phyloP scores from a whole-genome alignment of 2,797 vertebrate genomes.

The Sebastes taczanowskii region DNA sequence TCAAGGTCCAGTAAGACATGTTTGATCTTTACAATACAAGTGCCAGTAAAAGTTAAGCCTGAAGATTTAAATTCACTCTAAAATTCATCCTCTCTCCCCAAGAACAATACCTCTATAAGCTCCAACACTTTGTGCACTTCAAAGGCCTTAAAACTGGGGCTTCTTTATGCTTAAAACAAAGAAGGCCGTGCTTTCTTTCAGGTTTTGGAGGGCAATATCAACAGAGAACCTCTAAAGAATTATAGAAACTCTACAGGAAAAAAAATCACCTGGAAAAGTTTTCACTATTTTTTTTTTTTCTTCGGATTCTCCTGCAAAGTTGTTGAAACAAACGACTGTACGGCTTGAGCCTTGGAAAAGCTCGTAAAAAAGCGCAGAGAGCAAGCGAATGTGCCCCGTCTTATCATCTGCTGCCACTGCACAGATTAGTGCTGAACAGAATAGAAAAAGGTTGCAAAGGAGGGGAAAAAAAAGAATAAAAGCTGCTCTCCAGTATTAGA shows the following conservation, averaged over 20 bases:
- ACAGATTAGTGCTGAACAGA: conserved; percentile 81
- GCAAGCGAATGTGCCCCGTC: conserved; percentile 74
- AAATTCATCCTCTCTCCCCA: conserved; percentile 73
- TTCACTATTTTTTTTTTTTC: conserved; percentile 15
- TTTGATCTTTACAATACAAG: conserved; percentile 79
- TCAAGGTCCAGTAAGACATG: conserved; percentile 73
- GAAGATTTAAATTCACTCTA: conserved; percentile 79
- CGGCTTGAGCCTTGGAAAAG: conserved; percentile 59
- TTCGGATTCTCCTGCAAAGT: conserved; percentile 59
- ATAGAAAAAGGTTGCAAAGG: conserved; percentile 77
- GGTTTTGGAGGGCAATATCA: conserved; percentile 70
- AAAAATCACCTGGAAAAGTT: conserved; percentile 66
- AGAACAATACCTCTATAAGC: conserved; percentile 79
- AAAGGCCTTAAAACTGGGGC: conserved; percentile 75
- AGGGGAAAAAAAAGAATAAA: conserved; percentile 66
- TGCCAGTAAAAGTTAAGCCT: conserved; percentile 75
- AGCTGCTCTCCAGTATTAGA: conserved; percentile 84
- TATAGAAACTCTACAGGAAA: conserved; percentile 42
- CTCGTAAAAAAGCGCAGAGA: conserved; percentile 48
- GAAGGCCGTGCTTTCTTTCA: conserved; percentile 61
- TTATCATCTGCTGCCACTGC: conserved; percentile 80
- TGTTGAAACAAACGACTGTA: conserved; percentile 70
- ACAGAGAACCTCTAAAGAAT: conserved; percentile 70
- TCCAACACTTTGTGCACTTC: conserved; percentile 82
- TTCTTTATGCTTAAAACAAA: conserved; percentile 79